These are phyloP conservation scores for Chanos chanos DNA, from an alignment of 2,797 vertebrate genomes.

Conservation along the genomic window DNA sequence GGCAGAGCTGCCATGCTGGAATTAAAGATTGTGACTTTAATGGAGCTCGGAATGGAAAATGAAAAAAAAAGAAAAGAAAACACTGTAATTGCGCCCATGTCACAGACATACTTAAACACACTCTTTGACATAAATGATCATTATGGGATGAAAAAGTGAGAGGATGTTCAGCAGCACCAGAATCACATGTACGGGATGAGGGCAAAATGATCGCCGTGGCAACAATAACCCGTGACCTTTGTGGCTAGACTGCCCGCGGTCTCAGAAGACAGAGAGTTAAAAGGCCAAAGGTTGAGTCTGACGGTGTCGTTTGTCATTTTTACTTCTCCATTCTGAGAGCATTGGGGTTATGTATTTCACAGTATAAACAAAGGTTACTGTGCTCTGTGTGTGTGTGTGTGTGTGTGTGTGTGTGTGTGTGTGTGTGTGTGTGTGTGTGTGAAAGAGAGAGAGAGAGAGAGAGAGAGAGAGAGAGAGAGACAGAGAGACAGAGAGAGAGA, in stretches of 20 bases:
- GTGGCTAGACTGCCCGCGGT: slow-evolving; percentile 31
- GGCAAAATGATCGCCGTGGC: slow-evolving; percentile 32
- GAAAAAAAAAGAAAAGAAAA: slow-evolving; percentile 11
- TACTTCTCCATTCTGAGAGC: slow-evolving; percentile 22
- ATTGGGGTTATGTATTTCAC: slow-evolving; percentile 10
- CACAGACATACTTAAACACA: slow-evolving; percentile 23
- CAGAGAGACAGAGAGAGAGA: no score
- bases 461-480: no score
- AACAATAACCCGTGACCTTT: slow-evolving; percentile 31
- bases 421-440: no score
- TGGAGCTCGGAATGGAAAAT: not conserved
- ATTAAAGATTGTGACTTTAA: no score
- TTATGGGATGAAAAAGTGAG: slow-evolving; percentile 38
- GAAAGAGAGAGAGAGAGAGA: not conserved
- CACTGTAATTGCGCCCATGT: slow-evolving; percentile 20
- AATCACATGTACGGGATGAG: slow-evolving; percentile 19
- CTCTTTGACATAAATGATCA: slow-evolving; percentile 43
- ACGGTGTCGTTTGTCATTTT: slow-evolving; percentile 37
- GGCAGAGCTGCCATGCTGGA: no score
- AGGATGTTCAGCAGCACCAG: slow-evolving; percentile 30
- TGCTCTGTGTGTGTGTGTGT: slow-evolving; percentile 13
- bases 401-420: not conserved
- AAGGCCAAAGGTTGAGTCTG: slow-evolving; percentile 53
- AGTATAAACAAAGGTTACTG: slow-evolving; percentile 9
- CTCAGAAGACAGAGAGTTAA: slow-evolving; percentile 38